Evolutionary conservation across 37 sponge, comb jelly and placozoan species (phyloP).

Genomic region (Beroe ovata): DNA sequence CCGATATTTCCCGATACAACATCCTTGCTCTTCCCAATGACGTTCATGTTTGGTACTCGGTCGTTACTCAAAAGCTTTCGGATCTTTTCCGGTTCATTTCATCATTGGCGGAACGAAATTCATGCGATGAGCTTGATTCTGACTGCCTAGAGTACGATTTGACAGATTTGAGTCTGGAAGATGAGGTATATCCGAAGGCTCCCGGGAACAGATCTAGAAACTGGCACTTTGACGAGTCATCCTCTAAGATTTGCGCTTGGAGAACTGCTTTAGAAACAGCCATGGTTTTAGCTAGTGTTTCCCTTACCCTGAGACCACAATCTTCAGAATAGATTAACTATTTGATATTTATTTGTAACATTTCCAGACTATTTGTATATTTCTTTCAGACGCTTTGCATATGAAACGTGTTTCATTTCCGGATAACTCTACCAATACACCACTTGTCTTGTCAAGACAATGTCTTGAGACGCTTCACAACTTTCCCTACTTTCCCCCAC

Average conservation of each 20-base stretch:
- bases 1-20: neutral
- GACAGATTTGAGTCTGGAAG: conserved; percentile 9
- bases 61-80: neutral
- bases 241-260: neutral
- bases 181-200: too few relatives aligned
- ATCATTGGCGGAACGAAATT: neutral
- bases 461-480: too few relatives aligned
- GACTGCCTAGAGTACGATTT: neutral
- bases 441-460: too few relatives aligned
- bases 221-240: conserved; percentile 29
- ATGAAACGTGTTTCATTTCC: neutral
- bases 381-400: neutral
- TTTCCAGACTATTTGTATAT: neutral
- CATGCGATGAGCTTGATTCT: neutral
- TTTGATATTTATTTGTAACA: neutral
- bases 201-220: too few relatives aligned
- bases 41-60: neutral
- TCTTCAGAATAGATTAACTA: neutral
- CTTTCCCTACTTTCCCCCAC: too few relatives aligned
- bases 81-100: neutral
- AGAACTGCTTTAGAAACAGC: conserved; percentile 36
- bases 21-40: neutral
- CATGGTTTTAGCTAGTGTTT: conserved; percentile 8
- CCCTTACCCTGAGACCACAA: conserved; percentile 7
- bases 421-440: too few relatives aligned